Percentiles rank a stretch among this genome's conserved stretches.
Evolutionary conservation across 2,797 vertebrate genomes (phyloP).

Genomic region (Salarias fasciatus): DNA sequence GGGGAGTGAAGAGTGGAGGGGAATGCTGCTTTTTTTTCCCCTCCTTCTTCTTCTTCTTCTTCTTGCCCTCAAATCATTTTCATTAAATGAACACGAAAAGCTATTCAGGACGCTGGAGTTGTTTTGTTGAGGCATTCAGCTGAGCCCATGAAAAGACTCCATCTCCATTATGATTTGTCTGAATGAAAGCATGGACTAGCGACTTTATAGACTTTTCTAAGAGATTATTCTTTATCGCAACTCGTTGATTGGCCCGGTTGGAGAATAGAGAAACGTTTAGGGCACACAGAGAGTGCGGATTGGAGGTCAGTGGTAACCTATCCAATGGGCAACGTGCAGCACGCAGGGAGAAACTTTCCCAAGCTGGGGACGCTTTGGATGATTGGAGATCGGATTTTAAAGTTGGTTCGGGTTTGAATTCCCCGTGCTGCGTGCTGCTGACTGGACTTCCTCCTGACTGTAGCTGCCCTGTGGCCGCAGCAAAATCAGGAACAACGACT

Average conservation of each 20-base stretch:
- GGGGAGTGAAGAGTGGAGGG: slow-evolving; percentile 29
- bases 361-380: too few species aligned
- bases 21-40: slow-evolving; percentile 59
- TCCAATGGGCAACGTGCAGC: slow-evolving; percentile 26
- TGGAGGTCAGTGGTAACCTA: slow-evolving; percentile 56
- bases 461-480: slow-evolving; percentile 47
- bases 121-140: slow-evolving; percentile 92
- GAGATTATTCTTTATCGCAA: slow-evolving; percentile 78
- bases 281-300: slow-evolving; percentile 36
- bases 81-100: slow-evolving; percentile 99
- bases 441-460: slow-evolving; percentile 30
- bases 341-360: neutral
- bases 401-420: too few species aligned
- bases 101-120: slow-evolving; percentile 92
- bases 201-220: slow-evolving; percentile 83
- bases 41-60: too few species aligned
- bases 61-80: slow-evolving; percentile 89
- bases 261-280: slow-evolving; percentile 71
- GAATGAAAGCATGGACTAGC: slow-evolving; percentile 82
- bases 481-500: slow-evolving; percentile 68
- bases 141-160: slow-evolving; percentile 88
- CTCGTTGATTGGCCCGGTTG: slow-evolving; percentile 64
- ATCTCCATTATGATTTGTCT: slow-evolving; percentile 88
- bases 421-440: too few species aligned
- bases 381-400: too few species aligned